phyloP scores from a whole-genome alignment of 2,797 vertebrate species.

The Danio tinwini region DNA sequence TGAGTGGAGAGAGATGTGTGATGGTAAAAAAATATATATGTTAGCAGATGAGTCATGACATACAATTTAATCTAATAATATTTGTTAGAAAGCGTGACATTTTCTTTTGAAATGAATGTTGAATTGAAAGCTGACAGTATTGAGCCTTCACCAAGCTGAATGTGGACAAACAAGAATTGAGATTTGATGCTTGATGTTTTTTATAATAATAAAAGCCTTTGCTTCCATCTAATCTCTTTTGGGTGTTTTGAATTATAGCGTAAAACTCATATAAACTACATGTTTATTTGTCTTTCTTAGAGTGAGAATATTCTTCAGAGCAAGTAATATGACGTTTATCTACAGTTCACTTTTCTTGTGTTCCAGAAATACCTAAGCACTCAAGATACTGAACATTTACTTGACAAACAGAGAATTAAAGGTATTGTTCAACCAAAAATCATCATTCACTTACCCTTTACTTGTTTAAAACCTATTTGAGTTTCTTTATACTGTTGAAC shows the following conservation, averaged over 20 bases:
- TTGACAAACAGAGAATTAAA: too few species aligned
- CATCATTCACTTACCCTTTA: neutral
- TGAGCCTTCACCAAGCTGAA: neutral
- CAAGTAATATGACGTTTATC: too few species aligned
- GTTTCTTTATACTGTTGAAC: too few species aligned
- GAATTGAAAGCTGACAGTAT: neutral
- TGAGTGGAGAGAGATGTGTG: neutral
- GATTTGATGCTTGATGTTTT: neutral
- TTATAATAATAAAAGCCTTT: neutral
- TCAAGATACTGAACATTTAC: too few species aligned
- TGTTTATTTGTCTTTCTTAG: too few species aligned
- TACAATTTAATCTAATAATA: neutral
- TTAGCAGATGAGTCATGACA: neutral
- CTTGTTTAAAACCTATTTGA: too few species aligned
- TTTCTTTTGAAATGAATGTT: neutral
- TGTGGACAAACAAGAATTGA: neutral
- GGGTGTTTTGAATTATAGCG: too few species aligned
- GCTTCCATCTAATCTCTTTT: neutral
- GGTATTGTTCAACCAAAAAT: neutral
- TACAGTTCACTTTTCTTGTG: too few species aligned
- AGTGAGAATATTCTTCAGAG: too few species aligned
- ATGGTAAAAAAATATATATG: conserved; percentile 1
- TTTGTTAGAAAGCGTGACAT: neutral
- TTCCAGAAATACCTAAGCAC: too few species aligned
- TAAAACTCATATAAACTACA: too few species aligned